Conservation (phyloP, 2,888 invertebrate genomes). For the Mesorhabditis spiculigera region DNA sequence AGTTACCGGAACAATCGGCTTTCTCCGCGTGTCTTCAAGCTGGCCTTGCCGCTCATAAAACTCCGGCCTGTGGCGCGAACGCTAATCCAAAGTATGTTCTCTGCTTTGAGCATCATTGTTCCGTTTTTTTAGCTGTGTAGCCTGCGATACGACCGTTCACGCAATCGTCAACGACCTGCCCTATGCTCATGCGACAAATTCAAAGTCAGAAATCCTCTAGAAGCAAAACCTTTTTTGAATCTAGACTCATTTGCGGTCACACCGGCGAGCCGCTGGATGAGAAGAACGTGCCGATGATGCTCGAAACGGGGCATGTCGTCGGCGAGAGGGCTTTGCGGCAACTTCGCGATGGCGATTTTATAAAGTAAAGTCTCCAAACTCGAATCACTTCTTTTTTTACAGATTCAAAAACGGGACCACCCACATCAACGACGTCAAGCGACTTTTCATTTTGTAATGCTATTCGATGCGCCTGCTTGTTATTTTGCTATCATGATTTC, state of each 20-base stretch:
- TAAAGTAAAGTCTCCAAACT: background rate
- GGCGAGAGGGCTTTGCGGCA: slow-evolving; percentile 36
- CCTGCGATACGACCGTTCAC: slow-evolving; percentile 67
- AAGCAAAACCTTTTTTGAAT: background rate
- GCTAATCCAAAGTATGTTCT: slow-evolving; percentile 13
- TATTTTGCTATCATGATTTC: no score
- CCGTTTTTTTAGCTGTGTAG: slow-evolving; percentile 31
- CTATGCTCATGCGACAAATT: slow-evolving; percentile 88
- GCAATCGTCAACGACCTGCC: slow-evolving; percentile 79
- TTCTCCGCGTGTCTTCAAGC: slow-evolving; percentile 87
- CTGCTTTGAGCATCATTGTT: background rate
- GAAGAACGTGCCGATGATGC: slow-evolving; percentile 88
- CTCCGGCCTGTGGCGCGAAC: slow-evolving; percentile 66
- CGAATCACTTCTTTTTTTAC: no score
- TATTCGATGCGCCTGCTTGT: no score
- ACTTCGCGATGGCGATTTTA: slow-evolving; percentile 69
- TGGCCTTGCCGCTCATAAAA: slow-evolving; percentile 89
- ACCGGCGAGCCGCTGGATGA: slow-evolving; percentile 79
- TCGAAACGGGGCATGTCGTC: slow-evolving; percentile 90
- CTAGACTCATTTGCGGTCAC: slow-evolving; percentile 74
- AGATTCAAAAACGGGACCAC: no score
- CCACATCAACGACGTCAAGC: no score
- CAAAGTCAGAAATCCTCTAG: slow-evolving; percentile 68
- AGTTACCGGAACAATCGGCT: slow-evolving; percentile 79
- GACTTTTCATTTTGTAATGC: no score